phyloP scores from a whole-genome alignment of 2,888 invertebrate species.

The Xylophagus ater region DNA sequence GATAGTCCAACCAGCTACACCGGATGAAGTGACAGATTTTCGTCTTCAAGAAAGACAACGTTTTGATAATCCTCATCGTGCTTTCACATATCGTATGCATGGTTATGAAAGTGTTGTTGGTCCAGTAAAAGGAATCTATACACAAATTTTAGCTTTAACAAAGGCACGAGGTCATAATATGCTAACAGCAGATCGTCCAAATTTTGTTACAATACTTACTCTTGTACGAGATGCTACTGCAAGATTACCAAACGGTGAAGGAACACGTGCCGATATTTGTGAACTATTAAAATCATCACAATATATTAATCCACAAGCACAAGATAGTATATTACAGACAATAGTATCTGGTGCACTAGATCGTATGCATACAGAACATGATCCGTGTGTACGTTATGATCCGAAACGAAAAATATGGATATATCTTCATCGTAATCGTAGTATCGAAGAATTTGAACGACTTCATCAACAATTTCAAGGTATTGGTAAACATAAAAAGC shows the following conservation, averaged over 20 bases:
- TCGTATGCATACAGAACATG: slow-evolving; percentile 73
- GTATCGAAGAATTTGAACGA: slow-evolving; percentile 50
- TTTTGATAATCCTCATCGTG: slow-evolving; percentile 80
- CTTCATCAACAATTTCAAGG: slow-evolving; percentile 57
- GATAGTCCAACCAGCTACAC: slow-evolving; percentile 69
- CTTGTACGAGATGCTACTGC: slow-evolving; percentile 91
- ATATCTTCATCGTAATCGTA: slow-evolving; percentile 72
- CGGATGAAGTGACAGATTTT: slow-evolving; percentile 65
- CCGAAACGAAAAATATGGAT: slow-evolving; percentile 88
- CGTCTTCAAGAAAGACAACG: slow-evolving; percentile 69
- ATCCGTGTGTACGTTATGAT: slow-evolving; percentile 90
- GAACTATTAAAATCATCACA: slow-evolving; percentile 71
- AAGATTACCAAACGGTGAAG: slow-evolving; percentile 87
- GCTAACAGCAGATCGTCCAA: slow-evolving; percentile 69
- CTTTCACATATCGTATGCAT: slow-evolving; percentile 82
- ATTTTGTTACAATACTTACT: slow-evolving; percentile 81
- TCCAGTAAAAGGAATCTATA: slow-evolving; percentile 70
- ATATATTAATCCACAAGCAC: slow-evolving; percentile 44
- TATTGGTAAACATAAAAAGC: slow-evolving; percentile 45
- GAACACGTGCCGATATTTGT: slow-evolving; percentile 82
- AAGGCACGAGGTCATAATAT: slow-evolving; percentile 75
- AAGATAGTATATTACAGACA: slow-evolving; percentile 46
- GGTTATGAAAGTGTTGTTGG: slow-evolving; percentile 77
- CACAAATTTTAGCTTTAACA: slow-evolving; percentile 46
- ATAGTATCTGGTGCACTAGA: slow-evolving; percentile 87